A percentile compares a stretch with the other conserved stretches of the same genome.
Evolutionary conservation across 2,113 vertebrate genomes (phyloP).

Genomic region (Oryzias melastigma): DNA sequence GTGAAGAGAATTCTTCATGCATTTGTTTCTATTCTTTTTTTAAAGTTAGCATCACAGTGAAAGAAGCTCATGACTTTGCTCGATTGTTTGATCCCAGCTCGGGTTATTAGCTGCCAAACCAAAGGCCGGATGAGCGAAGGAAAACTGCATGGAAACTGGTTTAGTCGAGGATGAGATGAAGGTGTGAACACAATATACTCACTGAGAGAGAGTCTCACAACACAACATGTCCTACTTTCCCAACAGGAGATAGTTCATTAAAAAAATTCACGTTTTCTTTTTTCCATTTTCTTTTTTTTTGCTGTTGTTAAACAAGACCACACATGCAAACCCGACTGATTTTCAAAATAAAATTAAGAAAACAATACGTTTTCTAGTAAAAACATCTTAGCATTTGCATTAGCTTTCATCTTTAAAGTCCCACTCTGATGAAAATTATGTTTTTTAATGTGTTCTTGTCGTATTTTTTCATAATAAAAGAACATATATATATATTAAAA

Average conservation of each 20-base stretch:
- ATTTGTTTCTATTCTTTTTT: conserved; percentile 29
- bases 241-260: conserved; percentile 87
- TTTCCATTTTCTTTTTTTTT: conserved; percentile 27
- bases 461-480: too few relatives aligned
- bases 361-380: too few relatives aligned
- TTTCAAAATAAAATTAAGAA: conserved; percentile 48
- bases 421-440: too few relatives aligned
- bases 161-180: conserved; percentile 83
- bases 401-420: too few relatives aligned
- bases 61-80: conserved; percentile 70
- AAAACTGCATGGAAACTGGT: conserved; percentile 75
- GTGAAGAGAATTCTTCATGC: conserved; percentile 61
- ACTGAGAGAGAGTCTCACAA: conserved; percentile 92
- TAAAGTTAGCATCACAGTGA: conserved; percentile 68
- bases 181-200: conserved; percentile 92
- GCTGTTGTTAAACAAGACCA: conserved; percentile 50
- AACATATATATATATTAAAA: too few relatives aligned
- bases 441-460: too few relatives aligned
- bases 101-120: conserved; percentile 73
- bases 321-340: conserved; percentile 65
- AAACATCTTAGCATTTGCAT: too few relatives aligned
- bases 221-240: conserved; percentile 88
- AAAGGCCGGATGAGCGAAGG: conserved; percentile 76
- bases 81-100: conserved; percentile 65
- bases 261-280: conserved; percentile 55